Base-by-base conservation (phyloP, 2,888 invertebrate genomes). In the Aphelenchoides bicaudatus region DNA sequence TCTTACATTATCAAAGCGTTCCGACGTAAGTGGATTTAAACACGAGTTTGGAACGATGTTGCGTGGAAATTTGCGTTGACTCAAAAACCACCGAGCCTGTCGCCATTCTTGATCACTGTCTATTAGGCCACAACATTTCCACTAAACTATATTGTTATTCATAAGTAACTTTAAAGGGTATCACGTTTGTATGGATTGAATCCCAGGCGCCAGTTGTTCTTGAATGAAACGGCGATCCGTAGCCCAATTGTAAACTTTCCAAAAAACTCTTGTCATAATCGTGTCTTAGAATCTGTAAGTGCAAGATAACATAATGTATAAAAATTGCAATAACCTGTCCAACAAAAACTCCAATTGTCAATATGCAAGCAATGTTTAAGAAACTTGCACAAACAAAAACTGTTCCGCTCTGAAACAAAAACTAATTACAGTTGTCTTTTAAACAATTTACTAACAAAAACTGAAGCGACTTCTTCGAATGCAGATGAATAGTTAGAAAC, bases 161-260 rank as follows among this genome's bases (percentile, higher is more conserved):
- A 10, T n/a, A 27, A 25, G 25, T 10, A 43, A 43, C 4, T 3
- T 3, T 25, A 43, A n/a, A 3, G 3, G 16, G 3, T n/a, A 1
- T 38, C 28, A 51, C 52, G n/a, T 34, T 51, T 51, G 10, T 13
- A 10, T 51, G 52, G 13, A 51, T 23, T 13, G 23, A 16, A 16
- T 51, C 52, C 52, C 52, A 51, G n/a, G 52, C 28, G 10, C 13
- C 52, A 8, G 52, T 28, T 13, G 37, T 23, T 19, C 29, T 21
- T 13, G 31, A 21, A 4, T 51, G 37, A 16, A 31, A 51, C 8
- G 52, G 52, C 13, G 52, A 51, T 8, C 52, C 52, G 25, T 51
- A 51, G 31, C 25, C 52, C 13, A 16, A 10, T 13, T 27, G 21
- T 1, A 51, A 16, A n/a, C 25, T 49, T 30, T 49, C 31, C 10